A percentile compares a stretch with the other conserved stretches of the same genome.
Conservation (phyloP, 1,140 invertebrate genomes). For the Bemisia tabaci region DNA sequence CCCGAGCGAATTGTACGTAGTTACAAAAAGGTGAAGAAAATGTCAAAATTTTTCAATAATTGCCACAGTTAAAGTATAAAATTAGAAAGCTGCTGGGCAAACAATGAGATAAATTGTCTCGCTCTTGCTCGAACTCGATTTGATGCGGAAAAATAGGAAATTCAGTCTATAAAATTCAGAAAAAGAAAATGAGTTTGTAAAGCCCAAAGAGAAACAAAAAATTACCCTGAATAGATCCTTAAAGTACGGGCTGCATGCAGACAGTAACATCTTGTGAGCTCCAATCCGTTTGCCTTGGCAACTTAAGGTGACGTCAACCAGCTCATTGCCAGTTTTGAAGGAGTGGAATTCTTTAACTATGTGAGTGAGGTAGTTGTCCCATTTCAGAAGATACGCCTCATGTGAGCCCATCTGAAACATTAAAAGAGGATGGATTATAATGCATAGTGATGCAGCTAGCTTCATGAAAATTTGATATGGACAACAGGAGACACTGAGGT, state of each 20-base stretch:
- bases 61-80: too few species aligned
- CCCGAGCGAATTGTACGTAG: too few species aligned
- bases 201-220: too few species aligned
- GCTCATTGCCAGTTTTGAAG: constrained; percentile 58
- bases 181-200: too few species aligned
- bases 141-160: too few species aligned
- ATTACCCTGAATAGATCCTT: constrained; percentile 65
- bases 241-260: constrained; percentile 60
- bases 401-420: neutral
- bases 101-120: too few species aligned
- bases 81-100: too few species aligned
- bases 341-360: constrained; percentile 63
- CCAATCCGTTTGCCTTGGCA: constrained; percentile 55
- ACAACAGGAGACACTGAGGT: too few species aligned
- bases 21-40: too few species aligned
- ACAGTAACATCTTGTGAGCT: constrained; percentile 60
- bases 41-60: too few species aligned
- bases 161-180: too few species aligned
- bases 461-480: neutral
- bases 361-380: constrained; percentile 80
- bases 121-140: too few species aligned
- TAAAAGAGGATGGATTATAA: neutral
- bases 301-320: constrained; percentile 64
- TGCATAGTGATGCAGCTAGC: neutral
- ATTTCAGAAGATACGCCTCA: constrained; percentile 42